Evolutionary conservation across 2,797 vertebrate species (phyloP).

Genomic region (Tauraco hartlaubi): DNA sequence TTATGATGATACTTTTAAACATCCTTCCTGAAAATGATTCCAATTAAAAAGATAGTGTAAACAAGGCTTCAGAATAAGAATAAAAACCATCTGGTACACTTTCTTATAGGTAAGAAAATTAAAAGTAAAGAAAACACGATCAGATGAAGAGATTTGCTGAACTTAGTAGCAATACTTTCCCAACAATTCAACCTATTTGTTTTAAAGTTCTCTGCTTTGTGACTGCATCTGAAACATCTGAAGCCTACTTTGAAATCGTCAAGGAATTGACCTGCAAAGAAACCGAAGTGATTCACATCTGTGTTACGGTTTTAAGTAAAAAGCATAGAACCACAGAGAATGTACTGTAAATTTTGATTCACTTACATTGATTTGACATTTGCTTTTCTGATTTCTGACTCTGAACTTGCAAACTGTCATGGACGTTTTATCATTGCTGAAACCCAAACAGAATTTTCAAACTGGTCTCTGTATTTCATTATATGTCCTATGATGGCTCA

Average conservation of each 20-base stretch:
- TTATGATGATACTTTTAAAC: not conserved
- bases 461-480: not conserved
- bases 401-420: not conserved
- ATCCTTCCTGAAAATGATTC: not conserved
- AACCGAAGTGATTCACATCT: not conserved
- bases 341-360: not conserved
- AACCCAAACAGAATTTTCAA: not conserved
- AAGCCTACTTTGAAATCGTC: not conserved
- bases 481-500: not conserved
- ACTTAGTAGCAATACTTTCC: not conserved
- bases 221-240: not conserved
- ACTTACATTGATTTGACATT: not conserved
- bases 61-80: not conserved
- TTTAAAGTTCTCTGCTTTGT: not conserved
- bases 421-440: not conserved
- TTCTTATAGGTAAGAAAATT: not conserved
- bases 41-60: not conserved
- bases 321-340: not conserved
- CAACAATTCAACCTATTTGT: not conserved
- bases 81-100: not conserved
- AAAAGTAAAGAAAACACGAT: not conserved
- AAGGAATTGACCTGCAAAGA: not conserved
- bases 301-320: not conserved
- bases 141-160: not conserved
- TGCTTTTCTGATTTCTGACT: not conserved